Evolutionary conservation across 2,113 vertebrate species (phyloP).

Genomic region (Trichechus manatus): DNA sequence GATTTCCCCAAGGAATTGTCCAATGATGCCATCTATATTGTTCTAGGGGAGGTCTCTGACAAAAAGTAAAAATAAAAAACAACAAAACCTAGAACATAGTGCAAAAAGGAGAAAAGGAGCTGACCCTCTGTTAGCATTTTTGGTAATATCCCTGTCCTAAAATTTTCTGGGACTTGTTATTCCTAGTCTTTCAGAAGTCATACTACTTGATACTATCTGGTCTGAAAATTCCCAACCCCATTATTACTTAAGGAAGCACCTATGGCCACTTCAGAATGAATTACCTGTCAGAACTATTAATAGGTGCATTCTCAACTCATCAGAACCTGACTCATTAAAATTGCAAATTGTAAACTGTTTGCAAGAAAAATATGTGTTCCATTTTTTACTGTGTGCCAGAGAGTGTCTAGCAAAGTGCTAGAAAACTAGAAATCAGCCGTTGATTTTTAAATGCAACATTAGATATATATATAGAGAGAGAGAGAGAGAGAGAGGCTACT

Average conservation of each 20-base stretch:
- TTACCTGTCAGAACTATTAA: constrained; percentile 36
- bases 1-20: neutral
- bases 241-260: neutral
- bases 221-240: neutral
- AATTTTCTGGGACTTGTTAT: neutral
- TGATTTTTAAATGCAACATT: constrained; percentile 13
- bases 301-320: constrained; percentile 55
- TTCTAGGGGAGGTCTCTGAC: neutral
- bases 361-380: constrained; percentile 44
- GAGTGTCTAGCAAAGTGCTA: neutral
- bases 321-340: constrained; percentile 44
- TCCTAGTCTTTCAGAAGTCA: neutral
- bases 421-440: constrained; percentile 7
- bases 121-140: neutral
- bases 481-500: neutral
- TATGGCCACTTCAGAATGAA: neutral
- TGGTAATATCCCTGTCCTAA: neutral
- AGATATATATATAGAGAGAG: too few species aligned
- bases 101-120: neutral
- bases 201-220: neutral
- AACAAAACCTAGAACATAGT: neutral
- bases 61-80: neutral
- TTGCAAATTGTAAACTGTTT: constrained; percentile 64
- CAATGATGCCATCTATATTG: neutral
- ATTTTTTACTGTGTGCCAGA: constrained; percentile 36